phyloP scores from a whole-genome alignment of 1,140 invertebrate genomes.

The Drosophila orosa region DNA sequence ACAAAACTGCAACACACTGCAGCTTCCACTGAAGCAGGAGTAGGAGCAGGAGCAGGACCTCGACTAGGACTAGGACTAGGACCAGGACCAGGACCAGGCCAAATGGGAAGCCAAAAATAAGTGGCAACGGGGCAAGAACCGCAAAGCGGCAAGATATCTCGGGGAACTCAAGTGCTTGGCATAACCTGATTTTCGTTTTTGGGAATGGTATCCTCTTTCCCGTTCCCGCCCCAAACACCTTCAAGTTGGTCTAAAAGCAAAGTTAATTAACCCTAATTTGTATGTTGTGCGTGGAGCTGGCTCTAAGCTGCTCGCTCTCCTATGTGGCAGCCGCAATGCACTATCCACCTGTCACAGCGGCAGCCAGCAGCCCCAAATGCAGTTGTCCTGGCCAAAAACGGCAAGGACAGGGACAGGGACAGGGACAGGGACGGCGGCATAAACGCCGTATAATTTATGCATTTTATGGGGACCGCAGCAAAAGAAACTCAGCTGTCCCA shows the following conservation, averaged over 20 bases:
- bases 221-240: conserved; percentile 6
- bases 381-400: conserved; percentile 18
- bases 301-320: conserved; percentile 17
- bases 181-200: conserved; percentile 52
- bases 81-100: conserved; percentile 16
- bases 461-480: conserved; percentile 78
- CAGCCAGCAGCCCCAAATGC: conserved; percentile 12
- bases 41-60: background rate
- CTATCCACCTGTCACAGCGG: conserved; percentile 63
- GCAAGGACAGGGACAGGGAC: conserved; percentile 3
- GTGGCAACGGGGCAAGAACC: conserved; percentile 34
- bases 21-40: conserved; percentile 23
- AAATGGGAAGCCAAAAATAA: conserved; percentile 60
- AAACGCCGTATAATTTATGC: conserved; percentile 79
- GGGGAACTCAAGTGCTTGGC: conserved; percentile 41
- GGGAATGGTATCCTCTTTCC: background rate
- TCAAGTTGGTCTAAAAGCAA: conserved; percentile 49
- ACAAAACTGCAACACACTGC: conserved; percentile 76
- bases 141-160: conserved; percentile 11
- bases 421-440: conserved; percentile 40
- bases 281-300: conserved; percentile 42
- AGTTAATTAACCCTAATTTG: conserved; percentile 81
- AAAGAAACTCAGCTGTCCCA: conserved; percentile 68
- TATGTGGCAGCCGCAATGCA: conserved; percentile 45
- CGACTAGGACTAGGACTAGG: background rate